phyloP scores from a whole-genome alignment of 2,797 vertebrate species.

The Otolemur crassicaudatus region DNA sequence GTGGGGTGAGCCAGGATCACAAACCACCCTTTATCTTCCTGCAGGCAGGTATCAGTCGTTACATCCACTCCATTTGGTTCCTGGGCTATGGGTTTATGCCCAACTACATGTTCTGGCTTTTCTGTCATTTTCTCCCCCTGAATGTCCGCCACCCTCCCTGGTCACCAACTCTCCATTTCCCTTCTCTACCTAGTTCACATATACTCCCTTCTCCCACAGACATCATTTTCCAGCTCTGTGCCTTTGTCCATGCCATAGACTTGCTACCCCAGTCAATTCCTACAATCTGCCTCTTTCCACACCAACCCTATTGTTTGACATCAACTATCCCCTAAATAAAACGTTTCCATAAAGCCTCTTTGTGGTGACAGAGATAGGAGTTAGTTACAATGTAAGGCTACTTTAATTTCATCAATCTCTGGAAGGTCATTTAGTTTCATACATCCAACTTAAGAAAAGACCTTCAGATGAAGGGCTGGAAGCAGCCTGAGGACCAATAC shows the following conservation, averaged over 20 bases:
- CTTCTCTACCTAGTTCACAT: background rate
- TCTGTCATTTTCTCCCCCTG: rapidly evolving
- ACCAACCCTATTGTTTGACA: background rate
- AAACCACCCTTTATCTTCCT: background rate
- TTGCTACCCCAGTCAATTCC: background rate
- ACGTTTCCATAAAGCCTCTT: background rate
- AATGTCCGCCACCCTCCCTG: background rate
- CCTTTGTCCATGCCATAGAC: background rate
- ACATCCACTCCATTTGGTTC: background rate
- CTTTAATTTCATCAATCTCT: slow-evolving; percentile 13
- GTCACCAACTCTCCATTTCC: background rate
- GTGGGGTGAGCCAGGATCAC: background rate
- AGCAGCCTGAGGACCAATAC: background rate
- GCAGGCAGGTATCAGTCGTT: background rate
- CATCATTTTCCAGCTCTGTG: background rate
- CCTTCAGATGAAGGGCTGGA: background rate
- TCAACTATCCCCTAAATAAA: slow-evolving; percentile 1
- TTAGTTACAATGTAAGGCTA: background rate
- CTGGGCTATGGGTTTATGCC: background rate
- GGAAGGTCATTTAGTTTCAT: slow-evolving; percentile 11
- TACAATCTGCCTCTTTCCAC: background rate
- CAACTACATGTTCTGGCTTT: background rate
- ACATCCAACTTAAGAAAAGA: background rate
- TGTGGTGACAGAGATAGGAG: background rate
- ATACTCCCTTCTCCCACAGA: background rate